These are phyloP conservation scores for Halyomorpha halys DNA, from an alignment of 1,140 invertebrate species.

Conservation along the genomic window DNA sequence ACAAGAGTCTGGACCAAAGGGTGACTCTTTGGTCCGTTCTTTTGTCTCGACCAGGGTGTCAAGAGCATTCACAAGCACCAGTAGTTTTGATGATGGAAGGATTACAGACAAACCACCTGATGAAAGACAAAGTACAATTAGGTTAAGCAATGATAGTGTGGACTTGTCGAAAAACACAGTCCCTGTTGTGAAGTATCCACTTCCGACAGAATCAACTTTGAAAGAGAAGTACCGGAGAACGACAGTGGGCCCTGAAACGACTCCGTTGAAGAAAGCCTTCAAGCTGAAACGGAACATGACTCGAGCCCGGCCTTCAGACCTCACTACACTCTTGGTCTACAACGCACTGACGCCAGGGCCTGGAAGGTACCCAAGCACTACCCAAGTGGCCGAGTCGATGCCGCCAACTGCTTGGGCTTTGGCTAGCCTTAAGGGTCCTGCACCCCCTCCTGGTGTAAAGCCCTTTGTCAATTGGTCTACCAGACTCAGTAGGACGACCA, in stretches of 20 bases:
- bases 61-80: neutral
- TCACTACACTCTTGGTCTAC: neutral
- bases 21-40: neutral
- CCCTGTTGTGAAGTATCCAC: neutral
- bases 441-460: slow-evolving; percentile 23
- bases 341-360: neutral
- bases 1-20: neutral
- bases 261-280: neutral
- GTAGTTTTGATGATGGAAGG: slow-evolving; percentile 2
- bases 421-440: neutral
- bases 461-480: slow-evolving; percentile 29
- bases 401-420: slow-evolving; percentile 7
- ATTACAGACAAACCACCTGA: slow-evolving; percentile 2
- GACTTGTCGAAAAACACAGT: slow-evolving; percentile 10
- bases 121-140: slow-evolving; percentile 14
- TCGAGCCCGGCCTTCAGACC: neutral
- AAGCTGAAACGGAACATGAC: slow-evolving; percentile 6
- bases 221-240: neutral
- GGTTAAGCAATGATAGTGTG: neutral
- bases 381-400: neutral
- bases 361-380: neutral
- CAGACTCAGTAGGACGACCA: slow-evolving; percentile 26
- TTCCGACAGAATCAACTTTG: neutral
- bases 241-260: neutral
- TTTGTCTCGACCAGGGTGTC: neutral